Conservation (phyloP, 2,113 vertebrate genomes). For the Rhagologus leucostigma region DNA sequence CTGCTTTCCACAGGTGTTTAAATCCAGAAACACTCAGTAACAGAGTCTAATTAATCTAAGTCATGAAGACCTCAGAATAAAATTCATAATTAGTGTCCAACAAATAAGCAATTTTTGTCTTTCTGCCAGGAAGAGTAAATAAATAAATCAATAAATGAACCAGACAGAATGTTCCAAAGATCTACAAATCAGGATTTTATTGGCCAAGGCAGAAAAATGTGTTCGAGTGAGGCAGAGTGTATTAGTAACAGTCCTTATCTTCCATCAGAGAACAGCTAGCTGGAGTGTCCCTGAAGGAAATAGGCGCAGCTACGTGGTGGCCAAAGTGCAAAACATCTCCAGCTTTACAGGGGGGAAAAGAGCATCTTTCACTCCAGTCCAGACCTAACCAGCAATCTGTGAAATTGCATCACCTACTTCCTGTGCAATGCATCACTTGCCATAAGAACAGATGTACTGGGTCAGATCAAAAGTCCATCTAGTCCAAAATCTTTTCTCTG, state of each 20-base stretch:
- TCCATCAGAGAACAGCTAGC: constrained; percentile 29
- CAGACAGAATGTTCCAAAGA: constrained; percentile 11
- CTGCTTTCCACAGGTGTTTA: neutral
- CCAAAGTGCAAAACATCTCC: constrained; percentile 9
- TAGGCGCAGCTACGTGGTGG: neutral
- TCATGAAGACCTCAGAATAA: neutral
- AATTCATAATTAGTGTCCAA: neutral
- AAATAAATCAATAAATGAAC: constrained; percentile 18
- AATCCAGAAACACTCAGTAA: neutral
- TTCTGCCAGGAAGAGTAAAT: neutral
- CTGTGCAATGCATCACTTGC: neutral
- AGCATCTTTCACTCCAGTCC: neutral
- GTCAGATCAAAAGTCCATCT: neutral
- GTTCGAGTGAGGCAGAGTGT: neutral
- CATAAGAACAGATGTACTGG: constrained; percentile 1
- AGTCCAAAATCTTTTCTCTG: neutral
- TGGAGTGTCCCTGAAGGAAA: neutral
- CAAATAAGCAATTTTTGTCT: neutral
- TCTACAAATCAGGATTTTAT: constrained; percentile 31
- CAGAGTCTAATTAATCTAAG: neutral
- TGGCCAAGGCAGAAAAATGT: neutral
- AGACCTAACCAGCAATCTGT: neutral
- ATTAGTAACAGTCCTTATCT: constrained; percentile 39
- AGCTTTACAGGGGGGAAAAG: neutral
- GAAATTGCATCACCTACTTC: neutral